Percentiles rank a stretch among this genome's conserved stretches.
Evolutionary conservation across 2,888 invertebrate genomes (phyloP).

Genomic region (Miltochrista miniata): DNA sequence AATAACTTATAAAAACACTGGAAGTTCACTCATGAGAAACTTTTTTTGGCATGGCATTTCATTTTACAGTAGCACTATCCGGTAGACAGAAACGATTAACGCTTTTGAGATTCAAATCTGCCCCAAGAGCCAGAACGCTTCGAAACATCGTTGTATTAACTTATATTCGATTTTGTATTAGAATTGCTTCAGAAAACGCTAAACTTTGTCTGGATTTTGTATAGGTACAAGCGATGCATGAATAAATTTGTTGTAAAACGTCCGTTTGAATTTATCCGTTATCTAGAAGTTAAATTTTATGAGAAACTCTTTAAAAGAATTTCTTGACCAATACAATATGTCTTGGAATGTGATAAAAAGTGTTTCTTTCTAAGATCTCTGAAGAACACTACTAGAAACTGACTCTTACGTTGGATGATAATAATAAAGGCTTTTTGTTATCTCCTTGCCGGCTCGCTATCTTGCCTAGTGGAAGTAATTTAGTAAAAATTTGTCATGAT

Average conservation of each 20-base stretch:
- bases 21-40: too few relatives aligned
- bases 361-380: too few relatives aligned
- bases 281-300: neutral
- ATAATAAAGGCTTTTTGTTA: too few relatives aligned
- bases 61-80: conserved; percentile 15
- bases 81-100: conserved; percentile 51
- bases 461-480: too few relatives aligned
- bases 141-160: conserved; percentile 50
- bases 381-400: too few relatives aligned
- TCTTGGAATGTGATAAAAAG: too few relatives aligned
- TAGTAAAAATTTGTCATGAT: too few relatives aligned
- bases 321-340: neutral
- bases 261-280: conserved; percentile 9
- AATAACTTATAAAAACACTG: too few relatives aligned
- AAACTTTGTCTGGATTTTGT: conserved; percentile 16
- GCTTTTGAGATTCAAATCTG: conserved; percentile 36
- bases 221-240: conserved; percentile 22
- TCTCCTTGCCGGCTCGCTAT: too few relatives aligned
- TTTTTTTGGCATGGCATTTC: too few relatives aligned
- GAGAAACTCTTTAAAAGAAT: too few relatives aligned
- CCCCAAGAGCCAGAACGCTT: conserved; percentile 33
- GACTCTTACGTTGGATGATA: too few relatives aligned
- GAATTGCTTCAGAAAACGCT: conserved; percentile 42
- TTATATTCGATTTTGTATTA: conserved; percentile 61
- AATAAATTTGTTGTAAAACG: conserved; percentile 23